phyloP scores from a whole-genome alignment of 2,113 vertebrate species.

The Paramormyrops kingsleyae region DNA sequence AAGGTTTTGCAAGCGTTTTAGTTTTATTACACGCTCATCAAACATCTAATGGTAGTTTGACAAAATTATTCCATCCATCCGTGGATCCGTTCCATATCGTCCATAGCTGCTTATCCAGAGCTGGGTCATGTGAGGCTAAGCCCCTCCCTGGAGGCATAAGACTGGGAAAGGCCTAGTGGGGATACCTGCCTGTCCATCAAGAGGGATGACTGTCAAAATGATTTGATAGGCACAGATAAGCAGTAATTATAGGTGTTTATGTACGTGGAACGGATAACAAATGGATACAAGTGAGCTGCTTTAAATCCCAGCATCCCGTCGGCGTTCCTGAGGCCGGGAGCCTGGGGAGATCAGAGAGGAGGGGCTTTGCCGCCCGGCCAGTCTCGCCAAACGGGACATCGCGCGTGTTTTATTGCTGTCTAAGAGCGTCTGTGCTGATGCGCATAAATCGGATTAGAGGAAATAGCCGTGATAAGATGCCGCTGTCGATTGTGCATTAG shows the following conservation, averaged over 20 bases:
- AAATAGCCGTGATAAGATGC: conserved; percentile 10
- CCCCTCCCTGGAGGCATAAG: neutral
- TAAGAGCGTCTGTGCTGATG: neutral
- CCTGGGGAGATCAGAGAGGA: neutral
- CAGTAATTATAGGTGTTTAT: neutral
- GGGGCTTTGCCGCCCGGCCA: neutral
- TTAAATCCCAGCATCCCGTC: neutral
- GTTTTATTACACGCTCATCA: conserved; percentile 50
- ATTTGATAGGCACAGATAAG: neutral
- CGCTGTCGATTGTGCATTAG: neutral
- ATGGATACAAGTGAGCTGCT: neutral
- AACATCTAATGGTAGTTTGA: conserved; percentile 31
- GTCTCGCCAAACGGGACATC: neutral
- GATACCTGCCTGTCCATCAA: neutral
- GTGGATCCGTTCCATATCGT: neutral
- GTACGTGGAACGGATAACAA: neutral
- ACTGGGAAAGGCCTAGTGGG: neutral
- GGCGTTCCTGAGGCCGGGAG: no score
- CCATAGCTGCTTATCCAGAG: neutral
- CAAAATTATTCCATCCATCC: neutral
- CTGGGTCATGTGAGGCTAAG: neutral
- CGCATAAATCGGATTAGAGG: neutral
- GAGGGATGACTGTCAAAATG: neutral
- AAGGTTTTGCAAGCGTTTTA: conserved; percentile 32
- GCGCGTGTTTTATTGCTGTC: neutral